These are phyloP conservation scores for Lontra canadensis DNA, from an alignment of 2,113 vertebrate species.

Conservation along the genomic window DNA sequence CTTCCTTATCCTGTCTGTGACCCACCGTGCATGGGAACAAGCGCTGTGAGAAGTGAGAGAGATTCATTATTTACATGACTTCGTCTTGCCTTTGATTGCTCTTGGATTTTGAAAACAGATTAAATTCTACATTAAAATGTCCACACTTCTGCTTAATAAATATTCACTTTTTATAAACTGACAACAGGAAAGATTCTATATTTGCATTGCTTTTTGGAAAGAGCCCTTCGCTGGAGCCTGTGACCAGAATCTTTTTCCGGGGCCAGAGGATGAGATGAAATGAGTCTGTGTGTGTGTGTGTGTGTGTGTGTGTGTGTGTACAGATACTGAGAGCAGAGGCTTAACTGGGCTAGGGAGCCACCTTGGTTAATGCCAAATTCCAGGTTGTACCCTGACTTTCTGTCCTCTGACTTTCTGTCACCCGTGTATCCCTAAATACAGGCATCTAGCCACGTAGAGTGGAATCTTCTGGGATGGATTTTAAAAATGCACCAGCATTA, in stretches of 20 bases:
- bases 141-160: neutral
- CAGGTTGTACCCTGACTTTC: neutral
- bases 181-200: neutral
- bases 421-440: neutral
- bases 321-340: neutral
- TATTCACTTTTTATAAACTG: conserved; percentile 6
- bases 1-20: neutral
- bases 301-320: too few species aligned
- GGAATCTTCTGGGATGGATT: neutral
- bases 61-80: neutral
- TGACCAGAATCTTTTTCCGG: neutral
- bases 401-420: neutral
- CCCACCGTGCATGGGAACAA: neutral
- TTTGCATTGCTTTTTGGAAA: neutral
- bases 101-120: neutral
- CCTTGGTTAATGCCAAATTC: neutral
- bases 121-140: conserved; percentile 3
- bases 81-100: neutral
- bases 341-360: neutral
- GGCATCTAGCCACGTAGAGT: neutral
- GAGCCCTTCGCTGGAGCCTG: neutral
- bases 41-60: neutral
- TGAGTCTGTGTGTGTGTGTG: neutral
- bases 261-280: neutral
- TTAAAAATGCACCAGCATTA: neutral